phyloP scores from a whole-genome alignment of 2,888 invertebrate species.

The Caenorhabditis sp. region DNA sequence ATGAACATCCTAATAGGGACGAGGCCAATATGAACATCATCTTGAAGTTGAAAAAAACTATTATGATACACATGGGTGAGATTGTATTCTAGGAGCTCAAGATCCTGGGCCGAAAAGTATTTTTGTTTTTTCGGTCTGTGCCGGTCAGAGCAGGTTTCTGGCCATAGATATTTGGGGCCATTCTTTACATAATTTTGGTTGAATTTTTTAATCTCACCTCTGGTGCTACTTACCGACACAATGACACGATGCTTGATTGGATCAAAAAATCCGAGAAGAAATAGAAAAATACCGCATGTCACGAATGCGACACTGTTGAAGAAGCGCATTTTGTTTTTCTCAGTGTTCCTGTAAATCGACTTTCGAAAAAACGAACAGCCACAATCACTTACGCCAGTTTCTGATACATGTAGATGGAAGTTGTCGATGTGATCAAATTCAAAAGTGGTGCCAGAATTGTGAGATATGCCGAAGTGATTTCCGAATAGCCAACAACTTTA shows the following conservation, averaged over 20 bases:
- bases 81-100: no score
- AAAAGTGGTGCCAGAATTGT: slow-evolving; percentile 37
- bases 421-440: slow-evolving; percentile 28
- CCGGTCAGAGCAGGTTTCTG: no score
- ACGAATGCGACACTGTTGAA: slow-evolving; percentile 51
- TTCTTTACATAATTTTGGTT: no score
- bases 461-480: slow-evolving; percentile 33
- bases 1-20: slow-evolving; percentile 49
- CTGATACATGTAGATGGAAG: slow-evolving; percentile 22
- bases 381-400: slow-evolving; percentile 45
- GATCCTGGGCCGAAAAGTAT: no score
- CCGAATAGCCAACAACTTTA: slow-evolving; percentile 45
- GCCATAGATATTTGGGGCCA: no score
- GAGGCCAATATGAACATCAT: slow-evolving; percentile 47
- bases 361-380: neutral
- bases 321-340: slow-evolving; percentile 46
- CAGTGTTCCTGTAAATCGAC: slow-evolving; percentile 33
- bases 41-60: slow-evolving; percentile 15
- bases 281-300: slow-evolving; percentile 46
- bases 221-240: slow-evolving; percentile 21
- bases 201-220: neutral
- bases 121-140: no score
- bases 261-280: slow-evolving; percentile 44
- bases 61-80: no score
- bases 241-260: slow-evolving; percentile 36